Evolutionary conservation across 2,888 invertebrate species (phyloP).

Genomic region (Leucoptera coffeella): DNA sequence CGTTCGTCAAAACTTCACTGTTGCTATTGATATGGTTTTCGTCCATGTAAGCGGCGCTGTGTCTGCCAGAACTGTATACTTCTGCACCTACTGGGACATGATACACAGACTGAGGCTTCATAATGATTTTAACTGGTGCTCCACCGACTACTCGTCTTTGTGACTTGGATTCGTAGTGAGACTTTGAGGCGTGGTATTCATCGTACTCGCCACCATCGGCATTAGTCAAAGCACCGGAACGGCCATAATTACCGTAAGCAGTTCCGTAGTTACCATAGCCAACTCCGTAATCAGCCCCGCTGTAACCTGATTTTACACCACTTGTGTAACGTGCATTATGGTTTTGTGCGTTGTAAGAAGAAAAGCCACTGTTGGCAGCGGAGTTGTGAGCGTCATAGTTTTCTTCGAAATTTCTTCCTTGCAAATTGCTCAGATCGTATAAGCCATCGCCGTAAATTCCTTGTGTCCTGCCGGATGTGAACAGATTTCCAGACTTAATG

Average conservation of each 20-base stretch:
- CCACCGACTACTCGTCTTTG: slow-evolving; percentile 14
- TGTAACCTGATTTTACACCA: slow-evolving; percentile 6
- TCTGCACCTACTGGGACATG: slow-evolving; percentile 23
- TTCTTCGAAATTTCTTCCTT: slow-evolving; percentile 36
- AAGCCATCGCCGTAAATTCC: slow-evolving; percentile 32
- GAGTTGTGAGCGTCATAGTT: slow-evolving; percentile 9
- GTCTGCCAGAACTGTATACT: slow-evolving; percentile 13
- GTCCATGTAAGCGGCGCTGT: slow-evolving; percentile 11
- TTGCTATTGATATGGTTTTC: slow-evolving; percentile 20
- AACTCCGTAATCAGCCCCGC: background rate
- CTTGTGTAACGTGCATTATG: too few species aligned
- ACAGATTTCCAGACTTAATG: slow-evolving; percentile 28
- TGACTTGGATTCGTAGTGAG: slow-evolving; percentile 1
- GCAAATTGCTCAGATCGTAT: slow-evolving; percentile 26
- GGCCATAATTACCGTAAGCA: background rate
- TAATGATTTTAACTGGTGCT: slow-evolving; percentile 21
- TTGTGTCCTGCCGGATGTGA: slow-evolving; percentile 31
- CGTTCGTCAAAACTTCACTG: slow-evolving; percentile 16
- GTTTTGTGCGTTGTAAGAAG: slow-evolving; percentile 3
- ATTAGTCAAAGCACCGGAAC: background rate
- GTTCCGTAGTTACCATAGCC: background rate
- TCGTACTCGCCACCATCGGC: background rate
- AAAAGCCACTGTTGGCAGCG: slow-evolving; percentile 11
- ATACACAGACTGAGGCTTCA: slow-evolving; percentile 25
- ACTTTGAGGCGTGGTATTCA: background rate